A percentile compares a stretch with the other conserved stretches of the same genome.
Evolutionary conservation across 2,113 vertebrate genomes (phyloP).

Genomic region (Amphiprion percula): DNA sequence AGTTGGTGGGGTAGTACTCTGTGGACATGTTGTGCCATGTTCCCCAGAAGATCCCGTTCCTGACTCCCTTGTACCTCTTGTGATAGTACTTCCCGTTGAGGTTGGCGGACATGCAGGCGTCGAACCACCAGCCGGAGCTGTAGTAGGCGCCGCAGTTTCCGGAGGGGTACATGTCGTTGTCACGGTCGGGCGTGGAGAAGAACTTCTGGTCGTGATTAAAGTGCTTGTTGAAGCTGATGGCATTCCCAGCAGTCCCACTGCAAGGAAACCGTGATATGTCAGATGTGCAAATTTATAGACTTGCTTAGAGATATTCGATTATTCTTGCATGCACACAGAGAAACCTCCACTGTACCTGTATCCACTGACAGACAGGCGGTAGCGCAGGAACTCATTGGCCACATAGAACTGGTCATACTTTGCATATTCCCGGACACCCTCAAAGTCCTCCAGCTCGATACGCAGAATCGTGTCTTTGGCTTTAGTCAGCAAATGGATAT

Average conservation of each 20-base stretch:
- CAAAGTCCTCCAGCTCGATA: conserved; percentile 95
- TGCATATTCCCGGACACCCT: conserved; percentile 89
- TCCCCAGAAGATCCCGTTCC: conserved; percentile 97
- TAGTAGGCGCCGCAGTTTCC: conserved; percentile 95
- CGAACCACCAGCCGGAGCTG: conserved; percentile 98
- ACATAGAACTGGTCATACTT: conserved; percentile 94
- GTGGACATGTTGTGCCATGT: conserved; percentile 91
- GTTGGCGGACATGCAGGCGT: conserved; percentile 96
- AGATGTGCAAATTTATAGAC: not conserved
- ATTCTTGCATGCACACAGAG: not conserved
- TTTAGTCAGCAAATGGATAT: conserved; percentile 93
- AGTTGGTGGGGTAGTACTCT: conserved; percentile 86
- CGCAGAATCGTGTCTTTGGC: conserved; percentile 92
- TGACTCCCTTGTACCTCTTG: conserved; percentile 93
- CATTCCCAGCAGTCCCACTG: conserved; percentile 93
- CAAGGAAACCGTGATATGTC: conserved; percentile 20
- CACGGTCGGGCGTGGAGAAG: conserved; percentile 93
- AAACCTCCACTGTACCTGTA: conserved; percentile 79
- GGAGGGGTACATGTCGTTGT: conserved; percentile 93
- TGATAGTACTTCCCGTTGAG: conserved; percentile 97
- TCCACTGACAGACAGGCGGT: conserved; percentile 89
- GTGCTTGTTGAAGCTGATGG: conserved; percentile 89
- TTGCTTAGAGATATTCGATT: not conserved
- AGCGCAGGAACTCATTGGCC: conserved; percentile 92
- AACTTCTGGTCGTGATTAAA: conserved; percentile 96